phyloP scores from a whole-genome alignment of 2,113 vertebrate species.

The Chitala chitala region DNA sequence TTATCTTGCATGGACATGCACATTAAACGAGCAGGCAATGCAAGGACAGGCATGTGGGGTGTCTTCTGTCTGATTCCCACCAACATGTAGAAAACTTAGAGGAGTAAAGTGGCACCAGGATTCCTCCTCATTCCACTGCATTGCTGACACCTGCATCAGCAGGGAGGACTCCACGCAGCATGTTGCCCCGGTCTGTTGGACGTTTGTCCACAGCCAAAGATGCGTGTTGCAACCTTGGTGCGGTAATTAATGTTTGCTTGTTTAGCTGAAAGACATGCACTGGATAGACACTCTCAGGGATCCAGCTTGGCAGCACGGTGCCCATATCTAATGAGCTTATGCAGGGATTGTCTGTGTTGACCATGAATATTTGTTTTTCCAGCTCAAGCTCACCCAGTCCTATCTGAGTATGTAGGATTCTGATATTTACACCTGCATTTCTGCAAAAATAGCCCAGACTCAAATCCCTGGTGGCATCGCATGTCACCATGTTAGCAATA shows the following conservation, averaged over 20 bases:
- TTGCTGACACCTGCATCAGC: background rate
- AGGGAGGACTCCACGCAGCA: background rate
- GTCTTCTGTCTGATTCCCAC: too few species aligned
- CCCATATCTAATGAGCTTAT: background rate
- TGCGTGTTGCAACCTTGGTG: background rate
- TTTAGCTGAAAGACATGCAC: background rate
- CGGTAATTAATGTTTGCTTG: constrained; percentile 15
- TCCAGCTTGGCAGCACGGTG: background rate
- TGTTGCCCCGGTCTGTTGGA: background rate
- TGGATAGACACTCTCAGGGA: background rate
- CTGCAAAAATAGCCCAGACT: background rate
- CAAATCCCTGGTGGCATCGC: constrained; percentile 4
- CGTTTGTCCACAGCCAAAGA: constrained; percentile 3
- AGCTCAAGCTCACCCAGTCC: background rate
- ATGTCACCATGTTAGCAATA: background rate
- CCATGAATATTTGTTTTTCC: background rate
- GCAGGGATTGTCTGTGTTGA: background rate
- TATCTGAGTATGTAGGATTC: background rate
- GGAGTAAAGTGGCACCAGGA: too few species aligned
- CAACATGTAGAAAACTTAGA: too few species aligned
- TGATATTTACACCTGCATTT: background rate
- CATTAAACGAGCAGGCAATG: too few species aligned
- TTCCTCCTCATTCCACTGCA: too few species aligned
- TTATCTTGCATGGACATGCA: too few species aligned
- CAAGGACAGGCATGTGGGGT: too few species aligned